Base-by-base conservation (phyloP, 2,113 vertebrate genomes). In the Plotosus lineatus region DNA sequence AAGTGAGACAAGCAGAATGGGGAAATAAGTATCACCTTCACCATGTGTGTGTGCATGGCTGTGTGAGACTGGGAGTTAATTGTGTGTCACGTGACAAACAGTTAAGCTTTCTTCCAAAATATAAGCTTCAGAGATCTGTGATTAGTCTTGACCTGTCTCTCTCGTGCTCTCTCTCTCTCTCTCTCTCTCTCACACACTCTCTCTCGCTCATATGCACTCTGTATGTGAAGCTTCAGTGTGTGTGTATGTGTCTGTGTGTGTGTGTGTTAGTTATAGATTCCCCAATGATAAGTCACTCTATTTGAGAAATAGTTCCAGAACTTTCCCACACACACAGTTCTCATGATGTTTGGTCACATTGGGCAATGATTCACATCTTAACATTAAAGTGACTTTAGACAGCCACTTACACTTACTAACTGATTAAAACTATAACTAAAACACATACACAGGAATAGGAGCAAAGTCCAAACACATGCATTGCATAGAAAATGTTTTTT, bases 41-140 rank as follows among this genome's bases (percentile, higher is more conserved):
- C 12, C 55, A 3, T 44, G 60, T 55, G n/a, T 75, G 33, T 53
- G 56, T 55, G 23, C n/a, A 26, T 58, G 65, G 26, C 31, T 33
- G 28, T 65, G 19, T 36, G 31, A 21, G n/a, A 6, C 23, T n/a
- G 33, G 42, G 63, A 51, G 50, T 38, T 60, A 75, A 61, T 75
- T 66, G 23, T 69, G 42, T 33, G 65, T 78, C 58, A 74, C 81
- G 60, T 79, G 75, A 82, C 44, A 75, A 42, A 75, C 82, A 28
- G 33, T 78, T 68, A 74, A 19, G 78, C 72, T 46, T 82, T 65
- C 44, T 72, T 79, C 46, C 28, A 78, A 75, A 77, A 72, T 38
- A 14, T 38, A 53, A 53, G 68, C 31, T 44, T 63, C 28, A 78
- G 12, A 1, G 55, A 50, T 19, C 75, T 28, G 26, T 26, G 23